phyloP scores from a whole-genome alignment of 2,113 vertebrate genomes.

The Myiozetetes cayanensis region DNA sequence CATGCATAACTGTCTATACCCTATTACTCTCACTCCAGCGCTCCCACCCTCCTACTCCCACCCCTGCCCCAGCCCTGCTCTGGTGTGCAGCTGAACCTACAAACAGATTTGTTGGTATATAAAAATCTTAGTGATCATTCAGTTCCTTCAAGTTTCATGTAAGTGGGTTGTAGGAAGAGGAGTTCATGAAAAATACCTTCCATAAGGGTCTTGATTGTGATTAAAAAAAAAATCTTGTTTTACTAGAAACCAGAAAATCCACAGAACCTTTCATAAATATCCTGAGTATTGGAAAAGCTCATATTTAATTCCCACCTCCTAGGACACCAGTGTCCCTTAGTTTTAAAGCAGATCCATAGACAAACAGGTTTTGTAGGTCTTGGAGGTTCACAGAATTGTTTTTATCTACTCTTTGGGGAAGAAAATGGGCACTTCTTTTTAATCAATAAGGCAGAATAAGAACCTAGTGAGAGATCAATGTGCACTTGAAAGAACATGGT shows the following conservation, averaged over 20 bases:
- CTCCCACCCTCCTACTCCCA: not conserved
- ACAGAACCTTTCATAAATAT: not conserved
- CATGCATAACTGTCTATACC: not conserved
- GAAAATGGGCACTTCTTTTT: slow-evolving; percentile 23
- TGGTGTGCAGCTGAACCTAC: not conserved
- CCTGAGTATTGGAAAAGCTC: not conserved
- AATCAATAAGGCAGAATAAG: slow-evolving; percentile 2
- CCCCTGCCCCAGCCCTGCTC: not conserved
- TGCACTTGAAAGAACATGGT: not conserved
- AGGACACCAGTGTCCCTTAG: not conserved
- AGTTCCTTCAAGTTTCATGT: not conserved
- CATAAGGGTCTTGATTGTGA: accelerated
- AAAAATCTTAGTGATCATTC: not conserved
- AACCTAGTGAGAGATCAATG: slow-evolving; percentile 31
- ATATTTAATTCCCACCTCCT: not conserved
- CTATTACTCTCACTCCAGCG: not conserved
- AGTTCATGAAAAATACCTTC: not conserved
- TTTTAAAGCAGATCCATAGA: not conserved
- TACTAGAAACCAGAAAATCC: not conserved
- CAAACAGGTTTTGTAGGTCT: not conserved
- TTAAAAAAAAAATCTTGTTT: not conserved
- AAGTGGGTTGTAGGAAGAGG: not conserved
- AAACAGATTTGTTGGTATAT: not conserved
- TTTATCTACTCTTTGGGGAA: not conserved
- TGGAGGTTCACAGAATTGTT: not conserved